Evolutionary conservation across 2,113 vertebrate species (phyloP).

Genomic region (Crotalus horridus): DNA sequence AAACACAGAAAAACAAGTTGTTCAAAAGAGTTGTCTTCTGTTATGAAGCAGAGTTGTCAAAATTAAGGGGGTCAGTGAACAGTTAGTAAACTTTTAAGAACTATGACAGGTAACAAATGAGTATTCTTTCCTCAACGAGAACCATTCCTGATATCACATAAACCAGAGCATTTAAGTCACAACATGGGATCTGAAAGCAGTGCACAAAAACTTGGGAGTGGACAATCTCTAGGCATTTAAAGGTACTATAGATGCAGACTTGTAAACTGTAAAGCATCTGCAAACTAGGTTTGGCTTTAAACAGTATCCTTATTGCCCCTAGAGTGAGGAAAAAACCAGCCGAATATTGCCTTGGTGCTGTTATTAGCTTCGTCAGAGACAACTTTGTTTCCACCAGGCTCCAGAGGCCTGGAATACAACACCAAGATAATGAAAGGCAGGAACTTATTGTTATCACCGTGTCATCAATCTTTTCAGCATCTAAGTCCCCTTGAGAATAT

Average conservation of each 20-base stretch:
- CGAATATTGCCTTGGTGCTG: background rate
- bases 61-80: background rate
- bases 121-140: background rate
- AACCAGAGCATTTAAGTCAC: background rate
- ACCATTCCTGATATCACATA: background rate
- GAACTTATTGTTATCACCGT: background rate
- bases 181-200: background rate
- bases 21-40: background rate
- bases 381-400: background rate
- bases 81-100: background rate
- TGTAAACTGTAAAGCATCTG: background rate
- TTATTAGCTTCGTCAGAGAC: background rate
- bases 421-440: background rate
- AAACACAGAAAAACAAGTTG: background rate
- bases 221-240: background rate
- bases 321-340: background rate
- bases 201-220: background rate
- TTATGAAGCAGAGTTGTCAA: background rate
- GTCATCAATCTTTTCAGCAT: background rate
- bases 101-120: background rate
- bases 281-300: background rate
- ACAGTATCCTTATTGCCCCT: background rate
- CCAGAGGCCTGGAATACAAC: background rate
- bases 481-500: background rate
- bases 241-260: background rate